Conservation (phyloP, 1,140 invertebrate genomes). For the Drosophila elegans region DNA sequence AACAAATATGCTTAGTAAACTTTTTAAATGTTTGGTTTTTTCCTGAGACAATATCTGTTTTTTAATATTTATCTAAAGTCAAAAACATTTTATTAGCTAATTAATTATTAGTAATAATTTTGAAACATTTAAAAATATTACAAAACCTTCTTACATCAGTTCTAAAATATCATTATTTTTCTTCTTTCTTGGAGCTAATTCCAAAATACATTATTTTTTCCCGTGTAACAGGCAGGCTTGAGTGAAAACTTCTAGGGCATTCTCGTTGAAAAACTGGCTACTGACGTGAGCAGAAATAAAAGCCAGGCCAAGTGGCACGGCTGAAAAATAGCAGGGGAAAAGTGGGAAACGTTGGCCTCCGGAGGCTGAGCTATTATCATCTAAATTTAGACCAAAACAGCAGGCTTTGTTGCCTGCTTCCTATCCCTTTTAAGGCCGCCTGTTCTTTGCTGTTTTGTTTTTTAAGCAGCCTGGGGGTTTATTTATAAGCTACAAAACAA, state of each 20-base stretch:
- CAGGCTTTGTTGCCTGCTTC: conserved; percentile 3
- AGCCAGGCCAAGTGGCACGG: conserved; percentile 44
- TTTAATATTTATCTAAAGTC: too few relatives aligned
- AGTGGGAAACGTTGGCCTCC: conserved; percentile 6
- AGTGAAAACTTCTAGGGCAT: conserved; percentile 35
- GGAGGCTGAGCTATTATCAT: conserved; percentile 48
- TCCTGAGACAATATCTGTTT: too few relatives aligned
- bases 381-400: conserved; percentile 56
- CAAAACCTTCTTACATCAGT: neutral
- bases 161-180: too few relatives aligned
- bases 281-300: conserved; percentile 63
- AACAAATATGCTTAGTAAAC: neutral
- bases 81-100: too few relatives aligned
- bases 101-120: too few relatives aligned
- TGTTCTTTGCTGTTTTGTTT: conserved; percentile 1
- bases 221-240: neutral
- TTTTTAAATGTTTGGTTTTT: too few relatives aligned
- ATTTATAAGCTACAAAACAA: conserved; percentile 2
- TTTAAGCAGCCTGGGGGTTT: conserved; percentile 14
- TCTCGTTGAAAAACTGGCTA: conserved; percentile 44
- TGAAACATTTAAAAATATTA: neutral
- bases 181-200: too few relatives aligned
- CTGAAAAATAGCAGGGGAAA: conserved; percentile 2
- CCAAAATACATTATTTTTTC: neutral
- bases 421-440: conserved; percentile 16